Percentiles rank a stretch among this genome's conserved stretches.
Evolutionary conservation across 2,888 invertebrate species (phyloP).

Genomic region (Orchesella flavescens): DNA sequence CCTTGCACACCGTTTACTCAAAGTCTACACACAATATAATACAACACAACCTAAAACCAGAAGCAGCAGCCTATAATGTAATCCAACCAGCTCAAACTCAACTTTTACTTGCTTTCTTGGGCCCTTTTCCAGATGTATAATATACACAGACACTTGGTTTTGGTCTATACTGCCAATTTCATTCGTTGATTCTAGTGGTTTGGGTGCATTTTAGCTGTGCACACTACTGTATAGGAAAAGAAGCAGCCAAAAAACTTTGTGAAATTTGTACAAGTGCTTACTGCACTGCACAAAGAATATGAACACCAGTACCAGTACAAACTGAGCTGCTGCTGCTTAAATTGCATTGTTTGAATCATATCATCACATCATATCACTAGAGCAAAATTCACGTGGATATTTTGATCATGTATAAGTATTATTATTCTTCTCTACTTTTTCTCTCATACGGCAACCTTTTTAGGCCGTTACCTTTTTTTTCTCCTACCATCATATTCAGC

Average conservation of each 20-base stretch:
- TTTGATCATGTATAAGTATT: neutral
- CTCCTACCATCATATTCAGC: neutral
- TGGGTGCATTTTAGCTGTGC: neutral
- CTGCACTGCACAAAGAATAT: no score
- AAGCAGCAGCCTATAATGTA: neutral
- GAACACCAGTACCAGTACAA: neutral
- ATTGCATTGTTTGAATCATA: neutral
- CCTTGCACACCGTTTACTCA: neutral
- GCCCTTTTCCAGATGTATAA: neutral
- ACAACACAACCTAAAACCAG: no score
- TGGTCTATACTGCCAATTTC: conserved; percentile 41
- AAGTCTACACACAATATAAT: neutral
- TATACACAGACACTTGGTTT: conserved; percentile 1
- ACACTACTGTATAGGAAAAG: no score
- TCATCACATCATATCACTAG: no score
- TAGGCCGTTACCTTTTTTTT: neutral
- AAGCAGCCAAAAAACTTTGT: no score
- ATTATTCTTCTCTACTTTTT: no score
- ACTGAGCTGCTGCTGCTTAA: neutral
- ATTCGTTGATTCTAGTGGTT: conserved; percentile 33
- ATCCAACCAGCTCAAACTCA: neutral
- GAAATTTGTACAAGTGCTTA: no score
- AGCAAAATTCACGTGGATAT: no score
- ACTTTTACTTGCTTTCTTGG: neutral
- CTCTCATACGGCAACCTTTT: neutral